Evolutionary conservation across 2,113 vertebrate genomes (phyloP).

Genomic region (Danio rerio): DNA sequence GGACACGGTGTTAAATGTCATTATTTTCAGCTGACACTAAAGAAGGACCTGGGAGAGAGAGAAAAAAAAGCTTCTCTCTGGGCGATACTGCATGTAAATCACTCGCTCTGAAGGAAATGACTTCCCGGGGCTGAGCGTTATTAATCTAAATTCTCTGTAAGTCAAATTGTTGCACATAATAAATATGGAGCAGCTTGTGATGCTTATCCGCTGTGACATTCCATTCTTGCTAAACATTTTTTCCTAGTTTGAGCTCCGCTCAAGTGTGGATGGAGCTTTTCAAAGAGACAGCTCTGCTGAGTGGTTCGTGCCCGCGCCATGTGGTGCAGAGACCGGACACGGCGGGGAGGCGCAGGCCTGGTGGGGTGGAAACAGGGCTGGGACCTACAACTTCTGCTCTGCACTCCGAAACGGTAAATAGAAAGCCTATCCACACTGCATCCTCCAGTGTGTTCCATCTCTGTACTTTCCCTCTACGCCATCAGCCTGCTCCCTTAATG

Average conservation of each 20-base stretch:
- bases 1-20: conserved; percentile 96
- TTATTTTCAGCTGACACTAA: conserved; percentile 93
- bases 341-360: conserved; percentile 36
- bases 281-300: conserved; percentile 80
- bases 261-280: conserved; percentile 72
- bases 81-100: conserved; percentile 94
- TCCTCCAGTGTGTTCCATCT: conserved; percentile 70
- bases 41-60: conserved; percentile 73
- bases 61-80: conserved; percentile 81
- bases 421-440: conserved; percentile 68
- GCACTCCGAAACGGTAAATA: conserved; percentile 54
- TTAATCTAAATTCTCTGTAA: conserved; percentile 98
- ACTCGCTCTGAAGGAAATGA: conserved; percentile 97
- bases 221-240: conserved; percentile 72
- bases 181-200: conserved; percentile 91
- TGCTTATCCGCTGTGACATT: conserved; percentile 82
- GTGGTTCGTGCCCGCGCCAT: conserved; percentile 65
- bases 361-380: conserved; percentile 50
- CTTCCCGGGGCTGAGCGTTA: conserved; percentile 92
- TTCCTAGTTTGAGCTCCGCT: conserved; percentile 68
- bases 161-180: conserved; percentile 94
- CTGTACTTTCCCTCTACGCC: conserved; percentile 67
- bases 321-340: background rate
- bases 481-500: conserved; percentile 28
- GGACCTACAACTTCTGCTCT: conserved; percentile 23